Evolutionary conservation across 2,888 invertebrate genomes (phyloP).

Genomic region (Drosophila infuscata): DNA sequence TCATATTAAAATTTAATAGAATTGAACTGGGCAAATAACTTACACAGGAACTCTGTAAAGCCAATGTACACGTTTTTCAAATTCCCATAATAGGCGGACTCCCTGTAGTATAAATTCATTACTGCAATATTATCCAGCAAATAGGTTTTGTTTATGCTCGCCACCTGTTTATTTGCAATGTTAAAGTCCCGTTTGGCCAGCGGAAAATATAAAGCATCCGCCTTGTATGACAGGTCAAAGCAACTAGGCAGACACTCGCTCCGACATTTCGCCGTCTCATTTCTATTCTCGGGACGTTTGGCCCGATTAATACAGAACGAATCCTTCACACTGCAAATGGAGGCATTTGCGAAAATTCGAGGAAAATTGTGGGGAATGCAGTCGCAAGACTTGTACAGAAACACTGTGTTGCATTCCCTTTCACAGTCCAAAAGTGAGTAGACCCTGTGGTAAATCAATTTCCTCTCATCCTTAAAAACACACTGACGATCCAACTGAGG

Average conservation of each 20-base stretch:
- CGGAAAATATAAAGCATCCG: conserved; percentile 87
- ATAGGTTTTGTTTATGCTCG: conserved; percentile 66
- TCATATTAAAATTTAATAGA: not conserved
- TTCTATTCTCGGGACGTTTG: conserved; percentile 5
- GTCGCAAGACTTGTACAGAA: conserved; percentile 60
- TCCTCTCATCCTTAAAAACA: conserved; percentile 89
- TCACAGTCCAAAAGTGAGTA: conserved; percentile 79
- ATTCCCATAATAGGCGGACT: conserved; percentile 89
- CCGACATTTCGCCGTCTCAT: conserved; percentile 60
- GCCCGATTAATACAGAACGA: conserved; percentile 55
- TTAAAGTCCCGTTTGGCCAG: conserved; percentile 64
- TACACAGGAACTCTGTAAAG: conserved; percentile 92
- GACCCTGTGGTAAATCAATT: conserved; percentile 88
- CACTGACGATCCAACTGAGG: conserved; percentile 89
- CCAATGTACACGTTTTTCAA: conserved; percentile 92
- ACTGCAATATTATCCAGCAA: conserved; percentile 88
- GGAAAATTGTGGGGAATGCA: conserved; percentile 83
- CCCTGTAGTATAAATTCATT: conserved; percentile 90
- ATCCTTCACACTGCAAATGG: conserved; percentile 63
- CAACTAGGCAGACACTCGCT: conserved; percentile 89
- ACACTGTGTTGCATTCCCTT: conserved; percentile 87
- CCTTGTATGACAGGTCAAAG: conserved; percentile 89
- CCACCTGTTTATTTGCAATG: conserved; percentile 67
- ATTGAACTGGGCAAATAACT: conserved; percentile 80
- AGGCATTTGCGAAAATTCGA: conserved; percentile 87